These are phyloP conservation scores for Gnathonemus echidnorhynchus DNA, from an alignment of 2,113 vertebrate species.

Conservation along the genomic window DNA sequence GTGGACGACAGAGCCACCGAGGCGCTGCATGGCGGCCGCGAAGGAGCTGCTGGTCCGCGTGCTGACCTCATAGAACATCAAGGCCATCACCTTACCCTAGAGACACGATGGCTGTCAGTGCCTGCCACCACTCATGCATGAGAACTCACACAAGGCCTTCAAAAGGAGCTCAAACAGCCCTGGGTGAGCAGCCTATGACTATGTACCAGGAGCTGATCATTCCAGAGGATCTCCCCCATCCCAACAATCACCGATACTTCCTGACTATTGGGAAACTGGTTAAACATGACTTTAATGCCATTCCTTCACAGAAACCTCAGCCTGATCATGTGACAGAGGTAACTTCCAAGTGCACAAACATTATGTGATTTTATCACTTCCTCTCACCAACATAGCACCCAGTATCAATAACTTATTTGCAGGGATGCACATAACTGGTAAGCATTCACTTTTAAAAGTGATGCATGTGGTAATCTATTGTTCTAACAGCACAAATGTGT, in stretches of 20 bases:
- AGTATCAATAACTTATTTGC: neutral
- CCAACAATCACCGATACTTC: neutral
- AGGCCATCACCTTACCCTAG: conserved; percentile 93
- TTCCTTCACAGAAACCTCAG: neutral
- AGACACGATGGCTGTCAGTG: neutral
- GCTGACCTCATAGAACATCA: conserved; percentile 96
- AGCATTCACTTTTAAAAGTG: neutral
- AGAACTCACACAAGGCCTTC: neutral
- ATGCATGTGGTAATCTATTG: too few species aligned
- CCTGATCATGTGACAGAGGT: neutral
- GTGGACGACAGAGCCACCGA: conserved; percentile 82
- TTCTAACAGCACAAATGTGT: too few species aligned
- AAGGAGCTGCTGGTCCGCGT: conserved; percentile 94
- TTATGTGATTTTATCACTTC: neutral
- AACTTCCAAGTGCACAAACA: neutral
- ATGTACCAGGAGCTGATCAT: neutral
- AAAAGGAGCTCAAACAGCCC: neutral
- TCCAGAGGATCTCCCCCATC: neutral
- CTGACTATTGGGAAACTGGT: neutral
- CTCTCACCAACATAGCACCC: neutral
- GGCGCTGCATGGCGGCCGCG: conserved; percentile 81
- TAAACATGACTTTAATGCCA: neutral
- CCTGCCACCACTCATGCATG: neutral
- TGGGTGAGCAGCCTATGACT: neutral
- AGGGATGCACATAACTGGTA: neutral